A percentile compares a stretch with the other conserved stretches of the same genome.
These are phyloP conservation scores for Zelostemma sp. DNA, from an alignment of 1,140 invertebrate genomes.

Conservation along the genomic window DNA sequence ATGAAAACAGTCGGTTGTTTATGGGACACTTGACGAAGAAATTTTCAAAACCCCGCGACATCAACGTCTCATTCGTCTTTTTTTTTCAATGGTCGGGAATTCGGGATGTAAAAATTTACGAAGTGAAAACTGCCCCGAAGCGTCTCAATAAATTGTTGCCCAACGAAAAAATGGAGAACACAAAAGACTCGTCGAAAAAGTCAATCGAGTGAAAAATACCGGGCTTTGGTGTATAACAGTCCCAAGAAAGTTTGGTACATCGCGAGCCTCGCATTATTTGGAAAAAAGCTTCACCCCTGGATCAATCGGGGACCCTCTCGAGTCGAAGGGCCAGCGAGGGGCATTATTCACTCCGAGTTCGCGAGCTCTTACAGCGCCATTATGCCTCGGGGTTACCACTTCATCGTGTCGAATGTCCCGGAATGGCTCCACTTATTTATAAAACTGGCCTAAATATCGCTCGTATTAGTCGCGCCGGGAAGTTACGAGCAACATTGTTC, in stretches of 20 bases:
- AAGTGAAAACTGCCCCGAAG: no score
- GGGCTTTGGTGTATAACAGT: background rate
- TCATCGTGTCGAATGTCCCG: slow-evolving; percentile 25
- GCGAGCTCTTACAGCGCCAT: slow-evolving; percentile 11
- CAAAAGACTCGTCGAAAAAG: background rate
- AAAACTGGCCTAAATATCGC: slow-evolving; percentile 34
- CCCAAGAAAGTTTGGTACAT: no score
- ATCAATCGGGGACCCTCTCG: background rate
- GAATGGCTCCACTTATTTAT: slow-evolving; percentile 33
- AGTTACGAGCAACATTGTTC: slow-evolving; percentile 40
- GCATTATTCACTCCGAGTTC: background rate
- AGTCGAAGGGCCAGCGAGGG: background rate
- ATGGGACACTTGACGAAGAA: background rate
- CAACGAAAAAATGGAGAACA: background rate
- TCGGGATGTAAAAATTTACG: background rate
- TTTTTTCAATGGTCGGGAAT: background rate
- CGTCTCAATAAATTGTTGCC: no score
- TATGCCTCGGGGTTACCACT: slow-evolving; percentile 23
- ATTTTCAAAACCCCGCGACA: no score
- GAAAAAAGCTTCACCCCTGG: background rate
- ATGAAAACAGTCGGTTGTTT: background rate
- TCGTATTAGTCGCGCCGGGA: slow-evolving; percentile 38
- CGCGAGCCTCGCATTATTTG: background rate
- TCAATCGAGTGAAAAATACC: slow-evolving; percentile 2
- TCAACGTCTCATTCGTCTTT: no score